Percentiles rank a stretch among this genome's conserved stretches.
These are phyloP conservation scores for Creontiades dilutus DNA, from an alignment of 2,888 invertebrate genomes.

Conservation along the genomic window DNA sequence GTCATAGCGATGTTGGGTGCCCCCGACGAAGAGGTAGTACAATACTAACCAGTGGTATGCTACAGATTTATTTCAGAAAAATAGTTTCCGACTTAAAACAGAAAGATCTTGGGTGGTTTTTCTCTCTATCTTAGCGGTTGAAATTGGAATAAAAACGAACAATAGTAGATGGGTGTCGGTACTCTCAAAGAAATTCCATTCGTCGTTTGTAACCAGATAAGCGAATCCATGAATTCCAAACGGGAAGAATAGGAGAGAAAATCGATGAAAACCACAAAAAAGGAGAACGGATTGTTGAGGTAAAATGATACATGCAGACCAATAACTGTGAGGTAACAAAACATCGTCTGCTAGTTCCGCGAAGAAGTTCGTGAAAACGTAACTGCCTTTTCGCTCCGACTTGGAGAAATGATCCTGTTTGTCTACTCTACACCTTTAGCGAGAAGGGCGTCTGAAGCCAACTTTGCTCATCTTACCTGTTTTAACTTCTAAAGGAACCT, in stretches of 20 bases:
- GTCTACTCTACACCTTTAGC: conserved; percentile 1
- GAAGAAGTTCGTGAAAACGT: neutral
- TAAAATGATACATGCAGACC: neutral
- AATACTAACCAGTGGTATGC: no score
- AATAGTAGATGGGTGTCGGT: no score
- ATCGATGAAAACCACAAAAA: neutral
- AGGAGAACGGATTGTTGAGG: neutral
- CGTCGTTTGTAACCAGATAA: neutral
- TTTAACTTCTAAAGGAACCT: conserved; percentile 15
- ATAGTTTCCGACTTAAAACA: no score
- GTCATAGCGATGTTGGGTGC: no score
- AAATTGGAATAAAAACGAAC: no score
- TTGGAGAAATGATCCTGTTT: conserved; percentile 1
- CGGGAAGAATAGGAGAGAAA: neutral
- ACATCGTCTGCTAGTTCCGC: neutral
- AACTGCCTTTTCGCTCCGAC: neutral
- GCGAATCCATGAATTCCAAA: neutral
- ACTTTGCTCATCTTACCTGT: conserved; percentile 18
- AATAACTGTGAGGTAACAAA: neutral
- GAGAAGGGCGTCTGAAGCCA: conserved; percentile 3
- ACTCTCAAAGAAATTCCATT: neutral
- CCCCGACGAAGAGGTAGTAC: no score
- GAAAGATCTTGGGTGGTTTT: no score
- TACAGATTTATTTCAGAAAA: no score
- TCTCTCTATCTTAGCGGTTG: no score